Percentiles rank a stretch among this genome's conserved stretches.
Conservation (phyloP, 2,113 vertebrate genomes). For the Nicator chloris region DNA sequence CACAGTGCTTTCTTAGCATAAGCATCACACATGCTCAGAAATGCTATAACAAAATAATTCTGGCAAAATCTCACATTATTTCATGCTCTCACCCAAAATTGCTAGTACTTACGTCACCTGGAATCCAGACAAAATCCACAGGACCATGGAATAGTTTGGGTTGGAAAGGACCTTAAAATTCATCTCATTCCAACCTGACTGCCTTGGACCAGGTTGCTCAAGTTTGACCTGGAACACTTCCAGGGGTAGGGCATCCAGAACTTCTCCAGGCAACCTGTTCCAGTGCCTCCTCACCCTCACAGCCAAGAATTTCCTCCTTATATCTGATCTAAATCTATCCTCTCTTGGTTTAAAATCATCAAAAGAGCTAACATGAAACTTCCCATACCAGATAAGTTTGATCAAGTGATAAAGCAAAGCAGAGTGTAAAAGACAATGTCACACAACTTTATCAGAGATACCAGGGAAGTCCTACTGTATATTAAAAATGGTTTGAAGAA, state of each 20-base stretch:
- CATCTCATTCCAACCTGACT: not conserved
- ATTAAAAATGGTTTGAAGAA: not conserved
- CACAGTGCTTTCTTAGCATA: not conserved
- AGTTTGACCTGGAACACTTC: not conserved
- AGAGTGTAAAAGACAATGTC: not conserved
- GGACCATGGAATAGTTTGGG: not conserved
- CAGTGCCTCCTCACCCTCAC: not conserved
- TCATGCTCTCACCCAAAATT: not conserved
- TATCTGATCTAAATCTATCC: not conserved
- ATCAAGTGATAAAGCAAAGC: not conserved
- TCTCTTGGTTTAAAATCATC: not conserved
- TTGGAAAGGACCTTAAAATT: not conserved
- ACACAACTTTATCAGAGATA: not conserved
- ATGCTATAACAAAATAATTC: not conserved
- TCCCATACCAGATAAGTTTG: not conserved
- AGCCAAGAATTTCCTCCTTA: not conserved
- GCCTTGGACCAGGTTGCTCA: not conserved
- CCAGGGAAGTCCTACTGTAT: not conserved
- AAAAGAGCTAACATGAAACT: not conserved
- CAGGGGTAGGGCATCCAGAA: not conserved
- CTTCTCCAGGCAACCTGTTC: not conserved
- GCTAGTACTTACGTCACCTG: not conserved
- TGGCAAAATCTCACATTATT: not conserved
- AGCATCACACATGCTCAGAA: not conserved
- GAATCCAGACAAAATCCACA: not conserved